These are phyloP conservation scores for Sebastes taczanowskii DNA, from an alignment of 2,797 vertebrate genomes.

Conservation along the genomic window DNA sequence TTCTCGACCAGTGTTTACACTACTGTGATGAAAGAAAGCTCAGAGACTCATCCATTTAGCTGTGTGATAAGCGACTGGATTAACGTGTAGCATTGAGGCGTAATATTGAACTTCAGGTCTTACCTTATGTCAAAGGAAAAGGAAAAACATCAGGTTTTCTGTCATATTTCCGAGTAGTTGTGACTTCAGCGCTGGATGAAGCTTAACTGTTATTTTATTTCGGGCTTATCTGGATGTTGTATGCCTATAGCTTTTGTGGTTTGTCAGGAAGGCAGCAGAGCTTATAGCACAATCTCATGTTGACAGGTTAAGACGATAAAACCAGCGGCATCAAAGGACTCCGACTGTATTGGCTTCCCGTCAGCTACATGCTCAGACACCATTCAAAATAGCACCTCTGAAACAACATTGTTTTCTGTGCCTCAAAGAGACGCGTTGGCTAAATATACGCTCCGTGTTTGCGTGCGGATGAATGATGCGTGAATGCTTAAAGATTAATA, in stretches of 20 bases:
- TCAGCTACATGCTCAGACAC: slow-evolving; percentile 62
- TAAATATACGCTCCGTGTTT: slow-evolving; percentile 53
- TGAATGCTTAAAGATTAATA: slow-evolving; percentile 47
- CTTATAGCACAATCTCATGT: slow-evolving; percentile 24
- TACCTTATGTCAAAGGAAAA: not conserved
- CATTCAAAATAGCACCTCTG: slow-evolving; percentile 67
- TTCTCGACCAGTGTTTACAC: slow-evolving; percentile 10
- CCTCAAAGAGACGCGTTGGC: slow-evolving; percentile 30
- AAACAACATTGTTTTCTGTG: slow-evolving; percentile 56
- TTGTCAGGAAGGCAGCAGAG: slow-evolving; percentile 37
- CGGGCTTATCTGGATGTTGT: slow-evolving; percentile 7
- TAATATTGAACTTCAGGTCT: not conserved
- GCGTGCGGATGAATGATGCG: slow-evolving; percentile 1
- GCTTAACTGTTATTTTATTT: slow-evolving; percentile 5
- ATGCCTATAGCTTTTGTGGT: slow-evolving; percentile 24
- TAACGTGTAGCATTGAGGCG: not conserved
- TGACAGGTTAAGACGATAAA: slow-evolving; percentile 66
- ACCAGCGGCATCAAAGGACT: slow-evolving; percentile 61
- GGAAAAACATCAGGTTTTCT: not conserved
- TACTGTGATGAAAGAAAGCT: slow-evolving; percentile 30
- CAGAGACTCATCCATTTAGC: slow-evolving; percentile 5
- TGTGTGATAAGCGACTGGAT: slow-evolving; percentile 25
- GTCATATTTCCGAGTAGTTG: not conserved
- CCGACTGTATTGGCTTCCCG: slow-evolving; percentile 40
- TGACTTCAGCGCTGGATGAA: not conserved